phyloP scores from a whole-genome alignment of 2,888 invertebrate genomes.

The Trachelus troglodyta region DNA sequence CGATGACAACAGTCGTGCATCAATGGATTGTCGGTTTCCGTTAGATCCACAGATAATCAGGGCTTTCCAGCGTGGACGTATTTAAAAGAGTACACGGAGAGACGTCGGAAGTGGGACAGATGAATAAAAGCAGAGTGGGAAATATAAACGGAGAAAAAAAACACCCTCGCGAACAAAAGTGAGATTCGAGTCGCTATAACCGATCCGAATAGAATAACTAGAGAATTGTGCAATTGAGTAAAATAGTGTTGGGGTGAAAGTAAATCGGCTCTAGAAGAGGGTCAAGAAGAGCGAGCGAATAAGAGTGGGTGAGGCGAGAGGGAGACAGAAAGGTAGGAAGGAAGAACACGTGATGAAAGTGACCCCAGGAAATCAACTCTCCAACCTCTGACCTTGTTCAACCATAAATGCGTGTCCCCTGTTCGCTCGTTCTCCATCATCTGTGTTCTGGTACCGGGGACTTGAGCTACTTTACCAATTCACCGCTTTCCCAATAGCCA shows the following conservation, averaged over 20 bases:
- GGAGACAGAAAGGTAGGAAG: constrained; percentile 12
- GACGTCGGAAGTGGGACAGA: constrained; percentile 2
- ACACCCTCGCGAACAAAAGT: no score
- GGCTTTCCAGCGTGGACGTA: constrained; percentile 12
- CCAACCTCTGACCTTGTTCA: constrained; percentile 22
- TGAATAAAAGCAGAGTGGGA: constrained; percentile 10
- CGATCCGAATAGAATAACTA: background rate
- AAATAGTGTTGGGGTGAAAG: constrained; percentile 12
- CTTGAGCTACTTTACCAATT: background rate
- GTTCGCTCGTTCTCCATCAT: background rate
- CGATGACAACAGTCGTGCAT: constrained; percentile 44
- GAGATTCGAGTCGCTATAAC: constrained; percentile 5
- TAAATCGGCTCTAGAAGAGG: constrained; percentile 30
- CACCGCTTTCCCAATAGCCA: background rate
- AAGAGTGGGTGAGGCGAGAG: no score
- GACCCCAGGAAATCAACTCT: constrained; percentile 15
- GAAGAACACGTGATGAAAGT: constrained; percentile 23
- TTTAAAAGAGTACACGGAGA: constrained; percentile 21
- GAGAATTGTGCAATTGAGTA: constrained; percentile 7
- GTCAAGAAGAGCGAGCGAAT: constrained; percentile 17
- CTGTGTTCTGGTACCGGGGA: background rate
- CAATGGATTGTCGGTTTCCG: constrained; percentile 58
- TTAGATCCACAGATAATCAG: constrained; percentile 51
- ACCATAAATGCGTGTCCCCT: background rate
- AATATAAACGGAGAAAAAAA: no score